Percentiles rank a stretch among this genome's conserved stretches.
phyloP scores from a whole-genome alignment of 2,113 vertebrate species.

The Epinephelus moara region DNA sequence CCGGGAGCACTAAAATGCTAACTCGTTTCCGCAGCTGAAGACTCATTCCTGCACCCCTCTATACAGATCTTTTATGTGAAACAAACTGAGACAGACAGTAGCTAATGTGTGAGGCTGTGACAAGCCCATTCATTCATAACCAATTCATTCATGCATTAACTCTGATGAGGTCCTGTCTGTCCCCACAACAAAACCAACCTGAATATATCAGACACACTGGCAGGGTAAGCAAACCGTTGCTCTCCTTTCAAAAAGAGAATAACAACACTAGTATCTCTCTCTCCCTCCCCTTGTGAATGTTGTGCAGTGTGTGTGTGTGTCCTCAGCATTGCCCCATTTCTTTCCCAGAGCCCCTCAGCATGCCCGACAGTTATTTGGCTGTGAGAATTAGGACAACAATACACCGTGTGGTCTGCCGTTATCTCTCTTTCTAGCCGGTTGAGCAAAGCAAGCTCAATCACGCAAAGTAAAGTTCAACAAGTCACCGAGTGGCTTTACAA shows the following conservation, averaged over 20 bases:
- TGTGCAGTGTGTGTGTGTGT: constrained; percentile 11
- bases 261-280: neutral
- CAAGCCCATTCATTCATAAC: neutral
- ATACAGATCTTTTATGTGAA: neutral
- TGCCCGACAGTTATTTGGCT: constrained; percentile 31
- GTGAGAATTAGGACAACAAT: constrained; percentile 32
- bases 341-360: constrained; percentile 23
- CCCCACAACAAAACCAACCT: constrained; percentile 38
- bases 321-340: constrained; percentile 31
- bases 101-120: neutral
- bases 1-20: no score
- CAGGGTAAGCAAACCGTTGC: constrained; percentile 8
- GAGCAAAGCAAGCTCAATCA: constrained; percentile 12
- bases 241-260: constrained; percentile 21
- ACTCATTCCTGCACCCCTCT: no score
- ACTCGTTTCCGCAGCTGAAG: no score
- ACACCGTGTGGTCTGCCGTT: neutral
- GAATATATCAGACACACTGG: constrained; percentile 1
- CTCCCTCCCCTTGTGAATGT: neutral
- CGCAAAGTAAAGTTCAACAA: constrained; percentile 35
- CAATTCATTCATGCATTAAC: constrained; percentile 46
- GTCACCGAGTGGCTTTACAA: constrained; percentile 40
- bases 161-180: constrained; percentile 39
- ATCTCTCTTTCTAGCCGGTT: neutral
- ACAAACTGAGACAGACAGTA: neutral